Evolutionary conservation across 2,888 invertebrate genomes (phyloP).

Genomic region (Eilema sororculum): DNA sequence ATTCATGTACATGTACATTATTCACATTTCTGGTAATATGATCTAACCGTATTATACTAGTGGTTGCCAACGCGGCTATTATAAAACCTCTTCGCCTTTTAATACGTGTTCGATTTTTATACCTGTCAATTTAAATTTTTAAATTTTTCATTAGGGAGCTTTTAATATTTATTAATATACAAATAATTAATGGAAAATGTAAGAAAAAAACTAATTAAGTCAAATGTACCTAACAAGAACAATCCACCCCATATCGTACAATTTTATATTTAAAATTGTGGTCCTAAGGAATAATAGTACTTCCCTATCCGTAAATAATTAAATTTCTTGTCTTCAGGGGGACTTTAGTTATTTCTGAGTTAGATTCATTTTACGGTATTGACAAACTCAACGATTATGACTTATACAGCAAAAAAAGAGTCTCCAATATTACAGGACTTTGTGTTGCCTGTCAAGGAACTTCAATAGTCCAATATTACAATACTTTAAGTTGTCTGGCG

Average conservation of each 20-base stretch:
- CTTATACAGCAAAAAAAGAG: too few species aligned
- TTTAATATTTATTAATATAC: too few species aligned
- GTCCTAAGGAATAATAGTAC: too few species aligned
- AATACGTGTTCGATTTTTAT: background rate
- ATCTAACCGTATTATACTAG: too few species aligned
- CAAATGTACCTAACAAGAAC: too few species aligned
- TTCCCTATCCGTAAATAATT: background rate
- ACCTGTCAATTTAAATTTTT: background rate
- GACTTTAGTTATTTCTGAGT: background rate
- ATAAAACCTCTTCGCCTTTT: background rate
- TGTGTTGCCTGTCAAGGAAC: background rate
- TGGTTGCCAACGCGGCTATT: background rate
- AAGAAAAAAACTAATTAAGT: too few species aligned
- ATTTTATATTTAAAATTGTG: background rate
- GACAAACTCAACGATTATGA: background rate
- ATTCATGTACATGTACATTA: background rate
- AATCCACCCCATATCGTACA: too few species aligned
- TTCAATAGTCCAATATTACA: too few species aligned
- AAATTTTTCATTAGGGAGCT: too few species aligned
- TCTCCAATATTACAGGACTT: background rate
- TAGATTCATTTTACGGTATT: background rate
- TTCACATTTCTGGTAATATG: background rate
- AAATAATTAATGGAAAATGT: too few species aligned
- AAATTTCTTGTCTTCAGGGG: too few species aligned
- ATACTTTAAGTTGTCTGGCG: too few species aligned